Evolutionary conservation across 2,113 vertebrate genomes (phyloP).

Genomic region (Chionodraco myersi): DNA sequence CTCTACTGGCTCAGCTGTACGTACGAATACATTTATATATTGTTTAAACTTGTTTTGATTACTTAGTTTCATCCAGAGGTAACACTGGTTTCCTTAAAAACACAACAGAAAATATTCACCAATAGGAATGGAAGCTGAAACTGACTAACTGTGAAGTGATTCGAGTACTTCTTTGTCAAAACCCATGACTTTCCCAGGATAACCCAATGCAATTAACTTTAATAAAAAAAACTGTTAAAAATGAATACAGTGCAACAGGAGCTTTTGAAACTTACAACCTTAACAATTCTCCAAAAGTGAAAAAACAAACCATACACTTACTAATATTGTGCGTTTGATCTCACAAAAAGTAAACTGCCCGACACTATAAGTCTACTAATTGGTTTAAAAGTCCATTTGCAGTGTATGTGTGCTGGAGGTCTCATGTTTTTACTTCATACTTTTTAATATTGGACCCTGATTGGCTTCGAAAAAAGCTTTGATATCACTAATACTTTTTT

Average conservation of each 20-base stretch:
- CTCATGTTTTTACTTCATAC: not conserved
- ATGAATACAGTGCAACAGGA: not conserved
- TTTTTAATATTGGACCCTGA: not conserved
- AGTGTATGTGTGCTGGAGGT: not conserved
- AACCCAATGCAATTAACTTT: no score
- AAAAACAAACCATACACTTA: not conserved
- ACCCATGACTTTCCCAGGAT: not conserved
- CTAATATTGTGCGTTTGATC: not conserved
- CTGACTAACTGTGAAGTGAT: not conserved
- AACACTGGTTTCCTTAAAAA: not conserved
- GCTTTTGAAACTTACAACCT: not conserved
- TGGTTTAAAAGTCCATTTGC: not conserved
- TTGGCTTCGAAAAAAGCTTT: not conserved
- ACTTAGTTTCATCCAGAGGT: not conserved
- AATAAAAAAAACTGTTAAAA: not conserved
- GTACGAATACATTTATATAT: not conserved
- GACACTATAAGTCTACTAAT: not conserved
- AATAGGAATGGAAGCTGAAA: not conserved
- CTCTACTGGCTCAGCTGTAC: not conserved
- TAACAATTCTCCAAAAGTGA: not conserved
- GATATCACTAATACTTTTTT: not conserved
- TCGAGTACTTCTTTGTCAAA: not conserved
- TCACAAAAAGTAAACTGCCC: no score
- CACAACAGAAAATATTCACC: not conserved
- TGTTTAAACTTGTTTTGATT: not conserved